Conservation (phyloP, 2,888 invertebrate species). For the Pachydiplax longipennis region DNA sequence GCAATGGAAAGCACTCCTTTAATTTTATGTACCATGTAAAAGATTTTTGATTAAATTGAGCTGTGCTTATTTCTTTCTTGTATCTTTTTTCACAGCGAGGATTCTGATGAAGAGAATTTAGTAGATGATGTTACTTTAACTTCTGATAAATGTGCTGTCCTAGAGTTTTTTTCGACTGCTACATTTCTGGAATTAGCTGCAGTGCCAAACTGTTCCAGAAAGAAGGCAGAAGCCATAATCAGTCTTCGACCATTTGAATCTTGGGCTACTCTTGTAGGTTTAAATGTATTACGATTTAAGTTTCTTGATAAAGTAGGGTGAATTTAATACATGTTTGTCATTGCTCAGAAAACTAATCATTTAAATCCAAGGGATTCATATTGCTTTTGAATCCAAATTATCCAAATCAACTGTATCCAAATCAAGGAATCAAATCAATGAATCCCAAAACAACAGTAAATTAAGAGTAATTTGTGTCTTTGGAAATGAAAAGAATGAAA, state of each 20-base stretch:
- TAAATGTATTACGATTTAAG: too few species aligned
- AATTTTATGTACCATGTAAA: neutral
- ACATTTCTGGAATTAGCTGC: conserved; percentile 76
- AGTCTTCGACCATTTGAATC: conserved; percentile 78
- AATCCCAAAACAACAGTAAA: too few species aligned
- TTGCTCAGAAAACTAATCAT: too few species aligned
- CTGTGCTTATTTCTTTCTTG: neutral
- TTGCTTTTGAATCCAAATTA: too few species aligned
- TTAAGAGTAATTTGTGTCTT: too few species aligned
- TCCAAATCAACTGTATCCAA: too few species aligned
- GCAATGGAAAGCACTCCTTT: neutral
- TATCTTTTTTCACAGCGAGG: conserved; percentile 59
- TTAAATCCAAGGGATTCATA: too few species aligned
- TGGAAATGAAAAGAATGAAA: too few species aligned
- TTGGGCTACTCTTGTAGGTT: conserved; percentile 79
- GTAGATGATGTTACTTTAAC: conserved; percentile 66
- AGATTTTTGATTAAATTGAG: neutral
- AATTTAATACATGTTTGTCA: too few species aligned
- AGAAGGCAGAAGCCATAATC: conserved; percentile 80
- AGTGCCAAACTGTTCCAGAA: conserved; percentile 82
- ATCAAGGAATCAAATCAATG: too few species aligned
- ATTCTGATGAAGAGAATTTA: conserved; percentile 72
- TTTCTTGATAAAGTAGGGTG: too few species aligned
- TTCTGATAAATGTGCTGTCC: conserved; percentile 76
- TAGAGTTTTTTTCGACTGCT: conserved; percentile 83